Percentiles rank a stretch among this genome's conserved stretches.
These are phyloP conservation scores for Cantharis lateralis DNA, from an alignment of 2,888 invertebrate genomes.

Conservation along the genomic window DNA sequence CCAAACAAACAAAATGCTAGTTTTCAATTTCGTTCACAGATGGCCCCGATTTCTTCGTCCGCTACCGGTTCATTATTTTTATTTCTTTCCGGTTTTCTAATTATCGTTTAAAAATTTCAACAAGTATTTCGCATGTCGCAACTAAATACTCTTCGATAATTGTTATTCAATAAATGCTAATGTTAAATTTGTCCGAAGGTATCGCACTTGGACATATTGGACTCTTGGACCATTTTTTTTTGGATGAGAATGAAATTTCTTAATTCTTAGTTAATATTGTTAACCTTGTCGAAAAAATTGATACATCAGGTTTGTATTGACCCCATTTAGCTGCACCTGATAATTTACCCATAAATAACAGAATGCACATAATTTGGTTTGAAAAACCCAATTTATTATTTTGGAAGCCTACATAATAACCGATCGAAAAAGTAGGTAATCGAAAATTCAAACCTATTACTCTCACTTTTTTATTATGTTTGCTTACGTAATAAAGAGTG, in stretches of 20 bases:
- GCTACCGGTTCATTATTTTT: neutral
- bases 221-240: neutral
- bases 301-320: neutral
- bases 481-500: neutral
- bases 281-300: neutral
- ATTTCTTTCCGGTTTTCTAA: neutral
- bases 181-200: neutral
- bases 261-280: neutral
- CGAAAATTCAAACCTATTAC: neutral
- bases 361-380: neutral
- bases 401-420: neutral
- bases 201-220: neutral
- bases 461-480: neutral
- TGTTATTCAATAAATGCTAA: neutral
- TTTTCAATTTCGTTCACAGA: neutral
- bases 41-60: neutral
- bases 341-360: neutral
- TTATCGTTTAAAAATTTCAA: neutral
- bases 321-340: neutral
- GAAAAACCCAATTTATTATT: neutral
- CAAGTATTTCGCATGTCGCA: neutral
- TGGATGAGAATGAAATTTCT: no score
- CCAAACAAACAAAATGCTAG: neutral
- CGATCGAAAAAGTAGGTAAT: neutral
- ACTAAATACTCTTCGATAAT: neutral